phyloP scores from a whole-genome alignment of 1,140 invertebrate species.

The Cardiocondyla obscurior region DNA sequence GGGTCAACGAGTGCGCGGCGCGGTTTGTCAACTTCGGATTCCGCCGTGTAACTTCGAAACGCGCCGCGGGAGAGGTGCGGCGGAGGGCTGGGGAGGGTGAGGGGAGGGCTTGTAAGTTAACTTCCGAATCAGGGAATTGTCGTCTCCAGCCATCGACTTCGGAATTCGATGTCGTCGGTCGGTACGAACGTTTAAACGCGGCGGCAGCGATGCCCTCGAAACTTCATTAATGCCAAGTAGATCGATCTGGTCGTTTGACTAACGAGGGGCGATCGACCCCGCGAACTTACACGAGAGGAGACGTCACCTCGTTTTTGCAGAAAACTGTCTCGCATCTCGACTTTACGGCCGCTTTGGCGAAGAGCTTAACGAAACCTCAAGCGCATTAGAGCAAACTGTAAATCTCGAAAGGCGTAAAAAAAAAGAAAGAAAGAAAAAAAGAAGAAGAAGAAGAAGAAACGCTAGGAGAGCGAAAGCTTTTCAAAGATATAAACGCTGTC shows the following conservation, averaged over 20 bases:
- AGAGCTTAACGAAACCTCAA: constrained; percentile 14
- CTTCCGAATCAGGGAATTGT: constrained; percentile 24
- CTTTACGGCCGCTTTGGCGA: constrained; percentile 1
- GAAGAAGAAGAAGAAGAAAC: no score
- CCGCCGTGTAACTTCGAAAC: neutral
- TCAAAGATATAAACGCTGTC: constrained; percentile 3
- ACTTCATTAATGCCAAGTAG: constrained; percentile 51
- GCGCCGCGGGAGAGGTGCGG: neutral
- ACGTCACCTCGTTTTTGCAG: constrained; percentile 31
- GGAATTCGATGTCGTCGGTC: constrained; percentile 39
- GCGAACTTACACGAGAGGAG: neutral
- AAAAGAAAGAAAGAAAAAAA: no score
- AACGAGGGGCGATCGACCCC: constrained; percentile 36
- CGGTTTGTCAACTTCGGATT: constrained; percentile 45
- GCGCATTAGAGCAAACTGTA: constrained; percentile 6
- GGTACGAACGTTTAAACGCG: constrained; percentile 32
- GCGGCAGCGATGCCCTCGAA: constrained; percentile 24
- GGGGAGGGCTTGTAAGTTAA: constrained; percentile 9
- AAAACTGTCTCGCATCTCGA: neutral
- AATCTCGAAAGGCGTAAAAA: constrained; percentile 20
- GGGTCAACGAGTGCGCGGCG: constrained; percentile 13
- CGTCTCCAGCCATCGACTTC: constrained; percentile 26
- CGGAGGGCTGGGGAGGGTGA: neutral
- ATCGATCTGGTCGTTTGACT: constrained; percentile 43
- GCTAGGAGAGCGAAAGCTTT: neutral